Percentiles rank a stretch among this genome's conserved stretches.
phyloP scores from a whole-genome alignment of 2,113 vertebrate genomes.

The Salvelinus sp. region DNA sequence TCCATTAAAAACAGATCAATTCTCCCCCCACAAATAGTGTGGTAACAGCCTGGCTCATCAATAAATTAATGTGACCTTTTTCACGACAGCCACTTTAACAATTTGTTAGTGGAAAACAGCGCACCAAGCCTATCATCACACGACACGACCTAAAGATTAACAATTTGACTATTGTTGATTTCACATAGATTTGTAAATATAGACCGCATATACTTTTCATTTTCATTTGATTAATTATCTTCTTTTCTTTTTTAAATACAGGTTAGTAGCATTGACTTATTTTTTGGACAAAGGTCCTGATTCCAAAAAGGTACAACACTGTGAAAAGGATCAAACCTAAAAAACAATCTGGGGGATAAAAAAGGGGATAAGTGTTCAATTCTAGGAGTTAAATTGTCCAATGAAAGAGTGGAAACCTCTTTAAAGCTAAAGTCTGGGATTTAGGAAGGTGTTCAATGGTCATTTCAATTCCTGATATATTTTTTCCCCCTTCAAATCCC shows the following conservation, averaged over 20 bases:
- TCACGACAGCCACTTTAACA: background rate
- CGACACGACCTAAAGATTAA: background rate
- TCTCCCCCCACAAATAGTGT: conserved; percentile 5
- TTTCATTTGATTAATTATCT: no score
- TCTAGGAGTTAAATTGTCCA: conserved; percentile 20
- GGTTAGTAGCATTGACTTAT: background rate
- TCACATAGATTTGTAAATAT: background rate
- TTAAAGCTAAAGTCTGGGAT: no score
- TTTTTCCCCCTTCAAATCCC: background rate
- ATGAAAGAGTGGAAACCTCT: conserved; percentile 5
- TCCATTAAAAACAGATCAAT: conserved; percentile 47
- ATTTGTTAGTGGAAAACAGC: background rate
- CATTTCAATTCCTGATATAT: no score
- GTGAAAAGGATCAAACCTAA: background rate
- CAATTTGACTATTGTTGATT: background rate
- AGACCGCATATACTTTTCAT: no score
- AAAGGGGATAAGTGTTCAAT: background rate
- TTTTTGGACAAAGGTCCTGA: no score
- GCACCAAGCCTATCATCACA: background rate
- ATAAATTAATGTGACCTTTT: conserved; percentile 58
- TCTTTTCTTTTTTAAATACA: no score
- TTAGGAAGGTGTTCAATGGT: no score
- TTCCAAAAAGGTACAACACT: background rate
- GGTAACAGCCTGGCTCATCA: conserved; percentile 42
- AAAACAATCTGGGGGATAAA: background rate